phyloP scores from a whole-genome alignment of 2,797 vertebrate species.

The Euthynnus affinis region DNA sequence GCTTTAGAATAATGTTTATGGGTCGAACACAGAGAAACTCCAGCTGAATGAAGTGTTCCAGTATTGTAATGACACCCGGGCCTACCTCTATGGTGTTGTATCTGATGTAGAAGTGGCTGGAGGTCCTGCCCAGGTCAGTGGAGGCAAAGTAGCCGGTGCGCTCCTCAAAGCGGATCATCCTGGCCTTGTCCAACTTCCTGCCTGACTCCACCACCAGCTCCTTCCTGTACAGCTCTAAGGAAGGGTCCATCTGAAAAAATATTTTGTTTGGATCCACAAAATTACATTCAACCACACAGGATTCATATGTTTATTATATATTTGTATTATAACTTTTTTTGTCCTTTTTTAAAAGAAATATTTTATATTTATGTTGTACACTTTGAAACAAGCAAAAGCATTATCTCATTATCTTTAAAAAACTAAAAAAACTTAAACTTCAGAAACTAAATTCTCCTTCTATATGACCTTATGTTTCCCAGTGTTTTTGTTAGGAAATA shows the following conservation, averaged over 20 bases:
- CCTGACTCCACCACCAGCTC: slow-evolving; percentile 93
- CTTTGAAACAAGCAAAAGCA: not conserved
- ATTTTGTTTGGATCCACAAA: not conserved
- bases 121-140: slow-evolving; percentile 96
- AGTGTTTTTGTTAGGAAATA: not conserved
- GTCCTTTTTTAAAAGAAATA: no score
- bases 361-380: not conserved
- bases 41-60: no score
- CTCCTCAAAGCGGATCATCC: slow-evolving; percentile 98
- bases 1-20: not conserved
- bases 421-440: no score
- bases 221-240: slow-evolving; percentile 92
- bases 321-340: not conserved
- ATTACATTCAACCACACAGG: not conserved
- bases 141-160: slow-evolving; percentile 96
- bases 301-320: not conserved
- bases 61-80: no score
- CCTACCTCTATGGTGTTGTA: slow-evolving; percentile 98
- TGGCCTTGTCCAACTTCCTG: slow-evolving; percentile 95
- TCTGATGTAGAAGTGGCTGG: slow-evolving; percentile 98
- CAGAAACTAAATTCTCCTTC: no score
- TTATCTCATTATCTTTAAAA: not conserved
- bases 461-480: not conserved
- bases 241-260: slow-evolving; percentile 90
- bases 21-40: no score